Conservation (phyloP, 2,113 vertebrate species). For the Otus sunia region DNA sequence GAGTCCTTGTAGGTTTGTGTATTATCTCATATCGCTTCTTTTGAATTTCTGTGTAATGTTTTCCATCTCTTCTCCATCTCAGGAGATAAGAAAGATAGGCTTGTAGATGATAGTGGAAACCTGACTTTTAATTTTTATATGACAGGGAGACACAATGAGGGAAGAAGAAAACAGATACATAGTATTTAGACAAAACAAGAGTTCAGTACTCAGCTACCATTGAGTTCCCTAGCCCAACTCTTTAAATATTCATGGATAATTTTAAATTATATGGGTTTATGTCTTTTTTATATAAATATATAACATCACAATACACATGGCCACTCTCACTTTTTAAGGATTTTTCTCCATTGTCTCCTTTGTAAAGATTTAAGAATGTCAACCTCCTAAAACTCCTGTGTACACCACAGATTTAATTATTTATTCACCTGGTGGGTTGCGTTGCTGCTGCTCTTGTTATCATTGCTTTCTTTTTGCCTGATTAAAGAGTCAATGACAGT, state of each 20-base stretch:
- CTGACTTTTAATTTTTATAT: neutral
- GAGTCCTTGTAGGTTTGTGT: neutral
- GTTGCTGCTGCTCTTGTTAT: neutral
- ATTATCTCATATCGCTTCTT: neutral
- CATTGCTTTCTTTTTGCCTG: neutral
- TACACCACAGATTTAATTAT: neutral
- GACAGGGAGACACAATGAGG: neutral
- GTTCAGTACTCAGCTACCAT: neutral
- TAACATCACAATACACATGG: neutral
- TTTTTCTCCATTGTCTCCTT: neutral
- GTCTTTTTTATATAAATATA: neutral
- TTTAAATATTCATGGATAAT: neutral
- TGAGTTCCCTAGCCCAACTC: neutral
- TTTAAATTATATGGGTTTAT: neutral
- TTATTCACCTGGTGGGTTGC: neutral
- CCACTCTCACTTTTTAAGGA: neutral
- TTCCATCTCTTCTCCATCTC: neutral
- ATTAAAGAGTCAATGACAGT: neutral
- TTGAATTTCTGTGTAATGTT: neutral
- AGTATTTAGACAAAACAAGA: neutral
- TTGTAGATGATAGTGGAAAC: neutral
- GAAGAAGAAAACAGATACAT: neutral
- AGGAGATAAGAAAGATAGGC: neutral
- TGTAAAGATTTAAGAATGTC: neutral
- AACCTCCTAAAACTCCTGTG: neutral